Percentiles rank a stretch among this genome's conserved stretches.
Evolutionary conservation across 2,888 invertebrate species (phyloP).

Genomic region (Scaeva pyrastri): DNA sequence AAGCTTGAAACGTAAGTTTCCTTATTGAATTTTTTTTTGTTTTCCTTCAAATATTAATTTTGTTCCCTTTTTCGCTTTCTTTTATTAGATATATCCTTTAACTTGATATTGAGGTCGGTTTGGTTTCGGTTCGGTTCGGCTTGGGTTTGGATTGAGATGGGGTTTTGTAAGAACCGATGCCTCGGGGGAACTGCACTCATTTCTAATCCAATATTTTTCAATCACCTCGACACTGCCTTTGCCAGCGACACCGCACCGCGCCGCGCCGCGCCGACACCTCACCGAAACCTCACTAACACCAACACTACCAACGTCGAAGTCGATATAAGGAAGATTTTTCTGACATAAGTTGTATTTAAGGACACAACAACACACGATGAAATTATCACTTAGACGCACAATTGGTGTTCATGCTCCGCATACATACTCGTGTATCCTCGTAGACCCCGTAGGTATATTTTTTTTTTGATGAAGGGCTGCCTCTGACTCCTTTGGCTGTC

Average conservation of each 20-base stretch:
- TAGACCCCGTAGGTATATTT: no score
- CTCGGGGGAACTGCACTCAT: constrained; percentile 51
- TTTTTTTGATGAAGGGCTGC: background rate
- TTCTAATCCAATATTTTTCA: constrained; percentile 73
- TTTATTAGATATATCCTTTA: constrained; percentile 56
- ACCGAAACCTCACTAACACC: no score
- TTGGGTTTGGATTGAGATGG: background rate
- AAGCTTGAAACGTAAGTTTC: constrained; percentile 46
- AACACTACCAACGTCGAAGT: constrained; percentile 6
- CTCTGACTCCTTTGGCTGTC: background rate
- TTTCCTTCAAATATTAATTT: constrained; percentile 60
- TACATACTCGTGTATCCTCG: no score
- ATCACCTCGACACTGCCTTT: constrained; percentile 36
- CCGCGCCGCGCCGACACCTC: no score
- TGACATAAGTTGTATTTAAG: constrained; percentile 39
- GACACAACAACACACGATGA: background rate
- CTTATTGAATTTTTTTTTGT: constrained; percentile 36
- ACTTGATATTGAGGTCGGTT: constrained; percentile 32
- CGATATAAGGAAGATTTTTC: background rate
- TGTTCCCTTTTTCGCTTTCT: constrained; percentile 33
- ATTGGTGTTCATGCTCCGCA: background rate
- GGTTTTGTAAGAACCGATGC: constrained; percentile 25
- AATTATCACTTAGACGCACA: background rate
- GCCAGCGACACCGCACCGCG: background rate
- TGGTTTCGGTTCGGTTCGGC: background rate